Conservation (phyloP, 1,140 invertebrate species). For the Aphidius ervi region DNA sequence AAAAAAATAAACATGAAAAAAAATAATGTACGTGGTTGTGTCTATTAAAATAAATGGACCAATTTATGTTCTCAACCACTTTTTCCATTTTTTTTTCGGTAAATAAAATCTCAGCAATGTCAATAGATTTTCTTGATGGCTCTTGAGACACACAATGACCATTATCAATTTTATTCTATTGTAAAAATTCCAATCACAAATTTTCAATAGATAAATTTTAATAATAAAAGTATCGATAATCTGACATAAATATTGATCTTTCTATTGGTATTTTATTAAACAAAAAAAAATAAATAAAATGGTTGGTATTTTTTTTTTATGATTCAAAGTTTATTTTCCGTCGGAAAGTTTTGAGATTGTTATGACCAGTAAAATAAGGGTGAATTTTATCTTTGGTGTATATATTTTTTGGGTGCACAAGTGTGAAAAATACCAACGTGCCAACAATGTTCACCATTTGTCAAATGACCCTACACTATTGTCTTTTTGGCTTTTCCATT, state of each 20-base stretch:
- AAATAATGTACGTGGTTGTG: neutral
- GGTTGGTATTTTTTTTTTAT: too few species aligned
- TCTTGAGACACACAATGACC: neutral
- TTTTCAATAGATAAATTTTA: too few species aligned
- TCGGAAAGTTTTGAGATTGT: too few species aligned
- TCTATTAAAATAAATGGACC: conserved; percentile 40
- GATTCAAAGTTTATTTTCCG: too few species aligned
- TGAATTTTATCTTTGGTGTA: neutral
- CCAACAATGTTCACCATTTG: conserved; percentile 40
- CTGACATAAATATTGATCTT: too few species aligned
- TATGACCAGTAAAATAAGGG: neutral
- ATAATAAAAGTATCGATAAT: too few species aligned
- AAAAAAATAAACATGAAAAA: neutral
- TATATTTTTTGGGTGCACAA: neutral
- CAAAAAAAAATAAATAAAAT: too few species aligned
- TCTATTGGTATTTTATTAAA: too few species aligned
- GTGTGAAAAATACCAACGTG: conserved; percentile 5
- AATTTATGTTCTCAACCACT: conserved; percentile 30
- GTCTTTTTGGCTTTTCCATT: conserved; percentile 49
- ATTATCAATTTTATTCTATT: conserved; percentile 6
- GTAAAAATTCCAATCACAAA: too few species aligned
- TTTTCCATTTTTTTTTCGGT: conserved; percentile 18
- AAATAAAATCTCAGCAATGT: conserved; percentile 37
- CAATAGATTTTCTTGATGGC: conserved; percentile 22
- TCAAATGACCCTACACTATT: conserved; percentile 37